Conservation (phyloP, 2,797 vertebrate genomes). For the Myiothlypis chrysogaster region DNA sequence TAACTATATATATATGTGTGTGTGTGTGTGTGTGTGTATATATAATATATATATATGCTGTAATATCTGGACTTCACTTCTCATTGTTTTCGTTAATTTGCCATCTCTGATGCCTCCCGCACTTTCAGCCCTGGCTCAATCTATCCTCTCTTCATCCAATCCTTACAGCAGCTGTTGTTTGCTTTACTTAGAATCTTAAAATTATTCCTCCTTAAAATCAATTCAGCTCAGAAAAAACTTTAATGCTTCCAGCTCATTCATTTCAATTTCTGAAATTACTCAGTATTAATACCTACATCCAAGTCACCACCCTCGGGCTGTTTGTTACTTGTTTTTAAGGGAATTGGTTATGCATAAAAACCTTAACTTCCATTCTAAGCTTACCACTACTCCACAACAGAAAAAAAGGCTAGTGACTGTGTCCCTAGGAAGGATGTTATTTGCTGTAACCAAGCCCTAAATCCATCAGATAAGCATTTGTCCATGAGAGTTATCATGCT, state of each 20-base stretch:
- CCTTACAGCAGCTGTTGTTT: background rate
- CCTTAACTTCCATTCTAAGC: background rate
- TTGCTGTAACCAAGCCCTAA: background rate
- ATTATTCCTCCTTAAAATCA: background rate
- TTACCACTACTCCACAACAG: background rate
- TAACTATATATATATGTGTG: background rate
- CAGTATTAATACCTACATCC: background rate
- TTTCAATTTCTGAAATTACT: background rate
- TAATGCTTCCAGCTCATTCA: background rate
- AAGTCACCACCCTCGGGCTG: background rate
- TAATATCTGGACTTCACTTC: background rate
- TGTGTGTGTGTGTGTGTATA: too few species aligned
- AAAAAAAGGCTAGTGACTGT: background rate
- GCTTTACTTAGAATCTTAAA: background rate
- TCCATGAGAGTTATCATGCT: background rate
- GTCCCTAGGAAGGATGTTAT: background rate
- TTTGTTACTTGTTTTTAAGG: background rate
- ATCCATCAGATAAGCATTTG: background rate
- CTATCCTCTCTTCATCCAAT: background rate
- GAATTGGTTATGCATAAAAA: background rate
- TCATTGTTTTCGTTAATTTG: background rate
- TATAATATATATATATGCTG: background rate
- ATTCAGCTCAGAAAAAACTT: background rate
- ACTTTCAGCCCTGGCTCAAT: background rate
- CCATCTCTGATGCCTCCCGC: background rate